These are phyloP conservation scores for Epinephelus malabaricus DNA, from an alignment of 2,797 vertebrate genomes.

Conservation along the genomic window DNA sequence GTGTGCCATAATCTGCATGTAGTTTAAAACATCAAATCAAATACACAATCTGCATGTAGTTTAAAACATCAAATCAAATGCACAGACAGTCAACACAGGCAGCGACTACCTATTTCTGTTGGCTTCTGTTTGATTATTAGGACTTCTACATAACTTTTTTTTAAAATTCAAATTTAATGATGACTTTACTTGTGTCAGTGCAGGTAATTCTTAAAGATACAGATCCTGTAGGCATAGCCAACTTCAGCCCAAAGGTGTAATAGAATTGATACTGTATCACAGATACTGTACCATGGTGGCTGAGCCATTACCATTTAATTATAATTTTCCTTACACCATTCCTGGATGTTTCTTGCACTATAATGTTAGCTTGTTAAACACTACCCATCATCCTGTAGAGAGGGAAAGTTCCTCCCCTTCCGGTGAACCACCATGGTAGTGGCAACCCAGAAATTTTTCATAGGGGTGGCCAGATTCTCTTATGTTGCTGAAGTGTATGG, in stretches of 20 bases:
- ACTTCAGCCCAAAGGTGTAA: background rate
- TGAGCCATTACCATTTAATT: too few species aligned
- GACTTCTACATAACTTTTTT: background rate
- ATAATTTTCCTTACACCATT: background rate
- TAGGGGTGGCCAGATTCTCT: too few species aligned
- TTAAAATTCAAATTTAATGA: background rate
- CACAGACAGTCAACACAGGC: background rate
- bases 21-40: too few species aligned
- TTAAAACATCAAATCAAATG: too few species aligned
- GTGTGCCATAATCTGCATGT: background rate
- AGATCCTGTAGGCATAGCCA: background rate
- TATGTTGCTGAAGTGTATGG: too few species aligned
- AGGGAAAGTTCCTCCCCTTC: too few species aligned
- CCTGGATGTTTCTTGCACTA: background rate
- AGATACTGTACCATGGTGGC: background rate
- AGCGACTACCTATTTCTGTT: background rate
- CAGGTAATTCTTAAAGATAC: background rate
- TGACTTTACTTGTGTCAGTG: background rate
- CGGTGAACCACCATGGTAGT: too few species aligned
- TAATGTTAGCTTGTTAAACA: background rate
- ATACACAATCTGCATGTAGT: background rate
- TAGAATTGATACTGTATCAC: background rate
- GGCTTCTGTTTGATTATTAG: background rate
- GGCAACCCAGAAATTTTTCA: too few species aligned
- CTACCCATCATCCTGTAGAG: background rate